phyloP scores from a whole-genome alignment of 2,113 vertebrate genomes.

The Pseudonaja textilis region DNA sequence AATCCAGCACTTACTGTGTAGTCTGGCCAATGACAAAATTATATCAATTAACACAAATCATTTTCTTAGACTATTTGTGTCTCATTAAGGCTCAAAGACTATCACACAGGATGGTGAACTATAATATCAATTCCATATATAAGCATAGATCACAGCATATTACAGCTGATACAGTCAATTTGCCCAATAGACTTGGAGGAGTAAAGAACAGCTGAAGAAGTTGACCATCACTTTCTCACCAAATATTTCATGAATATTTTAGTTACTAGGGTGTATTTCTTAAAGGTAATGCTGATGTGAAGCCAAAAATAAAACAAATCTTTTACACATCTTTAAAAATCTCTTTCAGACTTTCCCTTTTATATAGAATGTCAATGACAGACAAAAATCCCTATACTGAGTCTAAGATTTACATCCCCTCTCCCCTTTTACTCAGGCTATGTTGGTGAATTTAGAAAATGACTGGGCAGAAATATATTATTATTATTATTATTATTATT shows the following conservation, averaged over 20 bases:
- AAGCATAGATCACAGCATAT: not conserved
- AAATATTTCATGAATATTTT: not conserved
- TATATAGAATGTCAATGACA: too few relatives aligned
- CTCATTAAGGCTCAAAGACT: not conserved
- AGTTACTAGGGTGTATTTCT: not conserved
- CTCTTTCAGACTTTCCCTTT: not conserved
- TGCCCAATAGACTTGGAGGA: not conserved
- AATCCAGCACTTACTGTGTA: not conserved
- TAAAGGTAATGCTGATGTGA: not conserved
- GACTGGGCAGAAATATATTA: not conserved
- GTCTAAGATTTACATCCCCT: not conserved
- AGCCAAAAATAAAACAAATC: not conserved
- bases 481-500: fast-evolving
- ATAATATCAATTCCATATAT: not conserved
- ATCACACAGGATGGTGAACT: not conserved
- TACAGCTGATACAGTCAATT: too few relatives aligned
- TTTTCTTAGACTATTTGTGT: too few relatives aligned
- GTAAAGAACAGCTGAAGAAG: not conserved
- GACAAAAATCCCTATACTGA: not conserved
- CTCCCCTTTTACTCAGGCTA: not conserved
- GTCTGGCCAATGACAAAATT: not conserved
- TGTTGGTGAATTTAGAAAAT: not conserved
- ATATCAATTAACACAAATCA: not conserved
- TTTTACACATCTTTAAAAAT: not conserved
- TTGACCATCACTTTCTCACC: not conserved